These are phyloP conservation scores for Australoheros scitulus DNA, from an alignment of 2,113 vertebrate genomes.

Conservation along the genomic window DNA sequence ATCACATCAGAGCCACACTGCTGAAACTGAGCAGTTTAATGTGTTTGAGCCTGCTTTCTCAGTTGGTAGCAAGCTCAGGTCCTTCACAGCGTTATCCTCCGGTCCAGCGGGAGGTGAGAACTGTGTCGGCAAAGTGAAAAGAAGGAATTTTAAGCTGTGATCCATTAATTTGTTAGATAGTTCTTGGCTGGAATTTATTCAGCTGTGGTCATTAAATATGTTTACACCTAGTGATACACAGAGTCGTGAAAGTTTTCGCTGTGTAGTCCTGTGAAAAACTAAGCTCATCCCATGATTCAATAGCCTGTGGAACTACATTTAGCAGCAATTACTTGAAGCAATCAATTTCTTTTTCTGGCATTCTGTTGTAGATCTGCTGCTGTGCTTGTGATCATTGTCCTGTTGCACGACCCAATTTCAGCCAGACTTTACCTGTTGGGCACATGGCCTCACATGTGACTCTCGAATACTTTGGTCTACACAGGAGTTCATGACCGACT, in stretches of 20 bases:
- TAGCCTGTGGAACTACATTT: neutral
- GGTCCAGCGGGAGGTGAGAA: neutral
- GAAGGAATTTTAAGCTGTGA: neutral
- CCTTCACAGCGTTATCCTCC: neutral
- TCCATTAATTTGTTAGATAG: neutral
- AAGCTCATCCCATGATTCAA: neutral
- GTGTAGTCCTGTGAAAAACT: neutral
- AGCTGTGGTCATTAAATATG: neutral
- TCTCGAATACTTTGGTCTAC: fast-evolving
- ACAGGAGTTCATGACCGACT: fast-evolving
- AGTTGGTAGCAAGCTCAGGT: neutral
- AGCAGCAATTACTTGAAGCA: neutral
- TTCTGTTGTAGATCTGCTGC: neutral
- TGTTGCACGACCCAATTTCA: neutral
- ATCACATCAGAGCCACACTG: constrained; percentile 32
- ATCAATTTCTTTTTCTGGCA: neutral
- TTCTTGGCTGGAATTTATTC: neutral
- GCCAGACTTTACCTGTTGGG: neutral
- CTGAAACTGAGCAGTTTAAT: constrained; percentile 22
- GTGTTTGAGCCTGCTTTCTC: constrained; percentile 6
- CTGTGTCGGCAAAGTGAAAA: neutral
- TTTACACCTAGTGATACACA: neutral
- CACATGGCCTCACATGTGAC: neutral
- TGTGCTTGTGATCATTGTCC: neutral
- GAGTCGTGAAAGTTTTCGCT: neutral